Evolutionary conservation across 2,888 invertebrate genomes (phyloP), one percentile per base, ranked within the genome.

Genomic region (Atherix ibis): DNA sequence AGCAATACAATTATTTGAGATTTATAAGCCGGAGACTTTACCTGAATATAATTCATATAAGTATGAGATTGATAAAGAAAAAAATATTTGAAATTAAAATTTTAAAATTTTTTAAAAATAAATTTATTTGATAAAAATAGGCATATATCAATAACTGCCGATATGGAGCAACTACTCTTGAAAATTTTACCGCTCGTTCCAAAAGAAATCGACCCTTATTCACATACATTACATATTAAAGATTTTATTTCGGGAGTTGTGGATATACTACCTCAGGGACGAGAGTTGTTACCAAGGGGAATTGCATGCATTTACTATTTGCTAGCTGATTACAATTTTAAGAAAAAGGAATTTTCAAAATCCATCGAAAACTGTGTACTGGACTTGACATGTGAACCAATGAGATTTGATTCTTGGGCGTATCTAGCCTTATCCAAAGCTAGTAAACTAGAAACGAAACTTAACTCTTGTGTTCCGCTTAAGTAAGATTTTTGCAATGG

Each of bases 251-350:
- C 73, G 46, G 79, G 78, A 1, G 57, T 63, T 10, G 62, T 58
- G 28, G 63, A 68, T 3, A 65, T 65, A 32, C 51, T 72, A 40
- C 76, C 78, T 1, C 50, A 48, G 3, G 57, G 69, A n/a, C 64
- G 64, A 24, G 59, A 63, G 36, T 50, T 65, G 4, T 46, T 76
- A 30, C 73, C 74, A 0, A 66, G 65, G 42, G 68, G 72, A 53
- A 68, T 78, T 49, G 69, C 71, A 24, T 76, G 80, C 34, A 73
- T 89, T 37, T 94, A 83, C 56, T 94, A 89, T 53, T 64, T 94
- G n/a, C 62, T 95, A 16, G 94, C 80, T 2, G 94, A 95, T 63
- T 87, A 79, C 58, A 80, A 89, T 58, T 88, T 92, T 51, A 94
- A 94, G 58, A 83, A 76, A 51, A 76, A 78, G 46, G 85, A 88